phyloP scores from a whole-genome alignment of 2,888 invertebrate genomes.

The Dermolepida albohirtum region DNA sequence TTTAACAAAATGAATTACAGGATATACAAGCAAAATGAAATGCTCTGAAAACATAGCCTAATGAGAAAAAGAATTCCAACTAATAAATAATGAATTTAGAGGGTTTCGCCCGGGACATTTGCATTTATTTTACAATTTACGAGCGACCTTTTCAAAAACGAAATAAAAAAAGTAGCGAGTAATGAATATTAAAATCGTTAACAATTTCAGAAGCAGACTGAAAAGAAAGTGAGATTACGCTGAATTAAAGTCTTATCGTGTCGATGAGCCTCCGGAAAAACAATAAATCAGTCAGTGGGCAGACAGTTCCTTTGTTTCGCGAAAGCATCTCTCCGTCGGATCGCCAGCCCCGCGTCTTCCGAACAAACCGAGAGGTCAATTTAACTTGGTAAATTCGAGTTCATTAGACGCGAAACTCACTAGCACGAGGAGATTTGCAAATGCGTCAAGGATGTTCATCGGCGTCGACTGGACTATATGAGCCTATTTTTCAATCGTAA shows the following conservation, averaged over 20 bases:
- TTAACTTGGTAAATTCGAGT: conserved; percentile 32
- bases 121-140: conserved; percentile 33
- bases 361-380: conserved; percentile 11
- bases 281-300: conserved; percentile 13
- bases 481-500: conserved; percentile 31
- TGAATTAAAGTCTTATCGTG: conserved; percentile 23
- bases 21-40: background rate
- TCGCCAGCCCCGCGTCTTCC: background rate
- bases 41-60: background rate
- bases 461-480: conserved; percentile 25
- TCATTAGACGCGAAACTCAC: conserved; percentile 30
- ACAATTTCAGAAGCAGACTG: conserved; percentile 8
- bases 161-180: conserved; percentile 3
- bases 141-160: conserved; percentile 15
- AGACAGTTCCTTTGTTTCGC: conserved; percentile 16
- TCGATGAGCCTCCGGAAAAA: conserved; percentile 19
- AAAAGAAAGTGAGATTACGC: conserved; percentile 12
- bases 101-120: conserved; percentile 2
- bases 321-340: conserved; percentile 11
- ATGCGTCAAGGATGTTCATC: conserved; percentile 20
- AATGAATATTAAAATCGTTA: conserved; percentile 32
- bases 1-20: background rate
- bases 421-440: conserved; percentile 15
- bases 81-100: conserved; percentile 21
- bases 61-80: conserved; percentile 3